Evolutionary conservation across 1,140 invertebrate genomes (phyloP), one percentile per base, ranked within the genome.

Genomic region (Magallana ariakensis): DNA sequence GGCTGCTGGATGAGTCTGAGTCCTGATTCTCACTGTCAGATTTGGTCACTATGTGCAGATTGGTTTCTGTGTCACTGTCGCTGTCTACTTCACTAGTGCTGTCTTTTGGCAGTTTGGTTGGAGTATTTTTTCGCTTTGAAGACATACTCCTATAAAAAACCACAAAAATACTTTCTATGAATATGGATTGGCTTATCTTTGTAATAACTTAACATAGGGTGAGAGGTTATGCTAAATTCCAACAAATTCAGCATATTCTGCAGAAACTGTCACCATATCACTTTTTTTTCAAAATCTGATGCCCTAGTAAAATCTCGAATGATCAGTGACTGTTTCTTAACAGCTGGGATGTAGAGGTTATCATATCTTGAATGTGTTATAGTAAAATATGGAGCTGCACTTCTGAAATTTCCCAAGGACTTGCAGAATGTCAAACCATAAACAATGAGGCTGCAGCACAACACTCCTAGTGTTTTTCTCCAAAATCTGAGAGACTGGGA

Each of bases 51-150:
- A 90, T 88, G 62, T 89, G 90, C 81, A 88, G 88, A 80, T 85
- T 88, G 22, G 88, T 84, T 82, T 87, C 87, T 66, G 87, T 46
- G 81, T 90, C 89, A 22, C 54, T 80, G 80, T 91, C 91, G 83
- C 89, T 90, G 5, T 88, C 87, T n/a, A 80, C 53, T 56, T 89
- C 87, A 75, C 86, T 87, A 57, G 81, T 83, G 91, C 96, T 96
- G 95, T 97, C 97, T 95, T 97, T 97, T 95, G 97, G 96, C 95
- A 98, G 96, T 96, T 98, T 98, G 89, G 97, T 97, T 95, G 97
- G 97, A 94, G 97, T 97, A 94, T 97, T 97, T 95, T 98, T 98
- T 95, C 97, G 96, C 96, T 98, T 98, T 95, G 97, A 98, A 96
- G 97, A 98, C 97, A 98, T 98, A 96, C 96, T 97, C 97, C 97